Evolutionary conservation across 1,140 invertebrate genomes (phyloP).

Genomic region (Zaprionus gabonicus): DNA sequence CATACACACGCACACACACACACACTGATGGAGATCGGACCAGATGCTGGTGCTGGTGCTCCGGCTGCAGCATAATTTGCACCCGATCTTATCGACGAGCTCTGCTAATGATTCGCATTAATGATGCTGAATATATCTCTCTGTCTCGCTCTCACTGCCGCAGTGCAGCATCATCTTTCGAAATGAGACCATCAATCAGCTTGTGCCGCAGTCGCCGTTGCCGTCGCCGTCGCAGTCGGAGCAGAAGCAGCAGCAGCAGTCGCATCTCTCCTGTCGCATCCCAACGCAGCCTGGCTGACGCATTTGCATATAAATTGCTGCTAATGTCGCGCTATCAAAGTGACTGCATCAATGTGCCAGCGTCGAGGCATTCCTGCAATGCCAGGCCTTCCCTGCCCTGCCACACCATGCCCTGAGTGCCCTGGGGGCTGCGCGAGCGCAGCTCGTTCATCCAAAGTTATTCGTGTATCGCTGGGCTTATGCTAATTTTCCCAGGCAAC

Average conservation of each 20-base stretch:
- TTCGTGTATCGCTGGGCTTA: slow-evolving; percentile 61
- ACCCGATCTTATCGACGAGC: slow-evolving; percentile 77
- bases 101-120: slow-evolving; percentile 80
- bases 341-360: slow-evolving; percentile 76
- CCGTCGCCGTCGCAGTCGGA: slow-evolving; percentile 12
- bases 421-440: slow-evolving; percentile 27
- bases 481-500: slow-evolving; percentile 75
- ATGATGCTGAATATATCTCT: slow-evolving; percentile 65
- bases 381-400: slow-evolving; percentile 9
- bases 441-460: slow-evolving; percentile 37
- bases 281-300: slow-evolving; percentile 31
- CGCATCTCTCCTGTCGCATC: slow-evolving; percentile 26
- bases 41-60: slow-evolving; percentile 20
- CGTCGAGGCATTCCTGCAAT: slow-evolving; percentile 62
- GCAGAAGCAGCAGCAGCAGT: neutral
- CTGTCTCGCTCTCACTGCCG: slow-evolving; percentile 9
- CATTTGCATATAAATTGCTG: slow-evolving; percentile 84
- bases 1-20: too few species aligned
- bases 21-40: slow-evolving; percentile 1
- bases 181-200: slow-evolving; percentile 79
- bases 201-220: slow-evolving; percentile 27
- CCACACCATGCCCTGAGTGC: slow-evolving; percentile 20
- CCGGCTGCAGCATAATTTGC: slow-evolving; percentile 65
- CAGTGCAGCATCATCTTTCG: slow-evolving; percentile 52
- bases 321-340: slow-evolving; percentile 83